phyloP scores from a whole-genome alignment of 1,140 invertebrate genomes.

The Drosophila sulfurigaster region DNA sequence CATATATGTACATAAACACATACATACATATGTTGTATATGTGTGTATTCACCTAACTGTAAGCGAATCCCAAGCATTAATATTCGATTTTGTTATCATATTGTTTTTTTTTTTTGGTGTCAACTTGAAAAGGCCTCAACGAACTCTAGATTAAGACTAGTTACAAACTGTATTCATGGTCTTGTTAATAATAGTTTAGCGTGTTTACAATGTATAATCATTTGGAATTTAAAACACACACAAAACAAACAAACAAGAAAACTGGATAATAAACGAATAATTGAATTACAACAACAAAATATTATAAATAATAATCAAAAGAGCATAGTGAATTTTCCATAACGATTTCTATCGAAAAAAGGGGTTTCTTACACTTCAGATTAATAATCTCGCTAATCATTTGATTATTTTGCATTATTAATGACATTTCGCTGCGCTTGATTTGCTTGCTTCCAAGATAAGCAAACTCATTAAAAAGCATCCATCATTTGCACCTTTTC shows the following conservation, averaged over 20 bases:
- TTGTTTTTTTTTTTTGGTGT: slow-evolving; percentile 1
- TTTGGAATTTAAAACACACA: slow-evolving; percentile 16
- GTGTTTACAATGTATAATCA: slow-evolving; percentile 47
- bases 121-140: slow-evolving; percentile 22
- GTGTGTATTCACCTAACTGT: slow-evolving; percentile 21
- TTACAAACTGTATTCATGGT: slow-evolving; percentile 41
- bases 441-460: neutral
- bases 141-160: slow-evolving; percentile 25
- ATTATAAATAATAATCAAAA: neutral
- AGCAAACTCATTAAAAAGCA: slow-evolving; percentile 15
- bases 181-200: slow-evolving; percentile 49
- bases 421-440: slow-evolving; percentile 1
- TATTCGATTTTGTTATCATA: neutral
- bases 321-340: neutral
- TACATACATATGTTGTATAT: slow-evolving; percentile 3
- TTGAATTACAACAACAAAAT: slow-evolving; percentile 6
- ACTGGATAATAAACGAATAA: slow-evolving; percentile 24
- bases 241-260: neutral
- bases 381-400: neutral
- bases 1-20: slow-evolving; percentile 17
- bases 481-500: slow-evolving; percentile 19
- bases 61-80: slow-evolving; percentile 22
- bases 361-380: no score
- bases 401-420: slow-evolving; percentile 4
- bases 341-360: no score